These are phyloP conservation scores for Laterallus jamaicensis DNA, from an alignment of 2,113 vertebrate genomes.

Conservation along the genomic window DNA sequence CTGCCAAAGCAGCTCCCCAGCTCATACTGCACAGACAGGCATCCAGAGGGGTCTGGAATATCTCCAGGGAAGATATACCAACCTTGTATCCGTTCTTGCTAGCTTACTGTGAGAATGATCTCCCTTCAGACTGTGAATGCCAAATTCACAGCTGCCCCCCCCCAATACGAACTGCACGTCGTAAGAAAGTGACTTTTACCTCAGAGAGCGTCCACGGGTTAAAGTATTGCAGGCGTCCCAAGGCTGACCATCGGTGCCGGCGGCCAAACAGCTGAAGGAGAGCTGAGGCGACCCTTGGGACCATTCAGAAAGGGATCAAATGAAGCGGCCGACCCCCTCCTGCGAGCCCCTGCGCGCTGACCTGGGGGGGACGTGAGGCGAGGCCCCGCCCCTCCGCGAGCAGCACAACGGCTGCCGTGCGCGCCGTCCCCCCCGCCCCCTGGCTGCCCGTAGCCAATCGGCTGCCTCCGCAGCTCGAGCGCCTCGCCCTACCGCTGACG, in stretches of 20 bases:
- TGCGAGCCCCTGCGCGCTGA: too few species aligned
- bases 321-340: too few species aligned
- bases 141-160: background rate
- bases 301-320: background rate
- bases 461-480: background rate
- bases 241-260: background rate
- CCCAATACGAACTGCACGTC: accelerated
- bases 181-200: background rate
- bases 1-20: too few species aligned
- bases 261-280: background rate
- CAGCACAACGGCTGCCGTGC: background rate
- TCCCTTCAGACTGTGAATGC: background rate
- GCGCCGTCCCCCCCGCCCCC: background rate
- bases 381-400: background rate
- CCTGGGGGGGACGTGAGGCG: too few species aligned
- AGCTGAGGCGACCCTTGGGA: background rate
- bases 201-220: background rate
- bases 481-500: background rate
- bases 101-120: background rate
- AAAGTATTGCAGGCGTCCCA: background rate
- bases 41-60: too few species aligned
- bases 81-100: background rate
- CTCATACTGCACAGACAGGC: too few species aligned
- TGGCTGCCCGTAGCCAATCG: background rate
- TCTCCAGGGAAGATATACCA: background rate